Evolutionary conservation across 2,888 invertebrate genomes (phyloP), one percentile per base, ranked within the genome.

Genomic region (Andrena hattorfiana): DNA sequence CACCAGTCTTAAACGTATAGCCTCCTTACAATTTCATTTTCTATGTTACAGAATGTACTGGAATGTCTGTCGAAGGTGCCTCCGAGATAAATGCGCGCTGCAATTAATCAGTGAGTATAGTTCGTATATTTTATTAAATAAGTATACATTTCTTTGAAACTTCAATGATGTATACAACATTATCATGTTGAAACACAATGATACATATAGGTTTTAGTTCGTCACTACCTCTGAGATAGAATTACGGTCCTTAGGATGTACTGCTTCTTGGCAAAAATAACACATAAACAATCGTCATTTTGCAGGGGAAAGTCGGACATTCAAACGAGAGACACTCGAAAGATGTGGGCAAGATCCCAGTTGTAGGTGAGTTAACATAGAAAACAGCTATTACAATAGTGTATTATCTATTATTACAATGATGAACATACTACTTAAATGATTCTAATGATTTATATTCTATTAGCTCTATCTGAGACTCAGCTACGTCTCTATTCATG

Each of bases 391-490:
- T 30, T 49, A 10, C n/a, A n/a, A 32, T 42, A 20, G 56, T 26
- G 20, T 48, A 28, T 23, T 56, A 23, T 68, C 0, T 56, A 7
- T 28, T 35, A 10, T 16, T 26, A 0, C 23, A 59, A 32, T 85
- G 84, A 84, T 84, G 79, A 64, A 75, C 10, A 8, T 49, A 49
- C 10, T 42, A 28, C 32, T 30, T 35, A 20, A 32, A 83, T 90
- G 89, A 90, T 89, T 87, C 82, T 73, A 88, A 81, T 93, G 93
- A 93, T 90, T 92, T 89, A 84, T 64, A 63, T 49, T 71, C 54
- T 88, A 93, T 92, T 93, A 93, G 92, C 92, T 93, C 92, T 92
- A 93, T 90, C 93, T 93, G 93, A 93, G 67, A 76, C 16, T 10
- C 3, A 6, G 4, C 23, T 42, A 75, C 13, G 0, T 64, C 72